phyloP scores from a whole-genome alignment of 2,113 vertebrate genomes.

The Phrynosoma blainvillii region DNA sequence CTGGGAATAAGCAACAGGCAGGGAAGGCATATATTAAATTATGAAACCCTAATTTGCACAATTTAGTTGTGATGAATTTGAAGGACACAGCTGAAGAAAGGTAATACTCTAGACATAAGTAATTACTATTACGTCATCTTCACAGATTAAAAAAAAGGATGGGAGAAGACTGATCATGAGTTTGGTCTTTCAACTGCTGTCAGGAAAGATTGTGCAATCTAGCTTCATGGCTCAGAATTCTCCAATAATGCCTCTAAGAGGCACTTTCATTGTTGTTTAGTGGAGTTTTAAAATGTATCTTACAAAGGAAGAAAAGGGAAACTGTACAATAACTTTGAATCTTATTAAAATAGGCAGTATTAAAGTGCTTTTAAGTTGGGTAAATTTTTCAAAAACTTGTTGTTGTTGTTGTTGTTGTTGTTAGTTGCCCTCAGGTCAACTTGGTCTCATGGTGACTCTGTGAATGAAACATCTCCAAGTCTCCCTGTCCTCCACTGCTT shows the following conservation, averaged over 20 bases:
- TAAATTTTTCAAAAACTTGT: slow-evolving; percentile 1
- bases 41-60: background rate
- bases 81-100: background rate
- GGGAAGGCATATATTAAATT: background rate
- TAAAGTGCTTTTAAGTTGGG: slow-evolving; percentile 14
- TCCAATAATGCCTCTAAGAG: background rate
- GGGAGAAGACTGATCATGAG: background rate
- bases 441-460: too few species aligned
- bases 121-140: background rate
- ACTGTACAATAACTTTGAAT: background rate
- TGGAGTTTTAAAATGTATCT: background rate
- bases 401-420: too few species aligned
- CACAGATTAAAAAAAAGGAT: background rate
- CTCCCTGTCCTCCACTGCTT: too few species aligned
- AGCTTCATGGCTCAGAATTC: background rate
- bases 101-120: background rate
- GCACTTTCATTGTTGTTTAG: background rate
- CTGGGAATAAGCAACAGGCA: background rate
- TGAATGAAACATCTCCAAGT: too few species aligned
- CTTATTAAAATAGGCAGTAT: background rate
- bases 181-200: background rate
- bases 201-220: background rate
- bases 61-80: background rate
- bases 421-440: too few species aligned
- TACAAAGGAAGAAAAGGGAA: background rate